Percentiles rank a stretch among this genome's conserved stretches.
Evolutionary conservation across 2,797 vertebrate species (phyloP).

Genomic region (Pelodytes ibericus): DNA sequence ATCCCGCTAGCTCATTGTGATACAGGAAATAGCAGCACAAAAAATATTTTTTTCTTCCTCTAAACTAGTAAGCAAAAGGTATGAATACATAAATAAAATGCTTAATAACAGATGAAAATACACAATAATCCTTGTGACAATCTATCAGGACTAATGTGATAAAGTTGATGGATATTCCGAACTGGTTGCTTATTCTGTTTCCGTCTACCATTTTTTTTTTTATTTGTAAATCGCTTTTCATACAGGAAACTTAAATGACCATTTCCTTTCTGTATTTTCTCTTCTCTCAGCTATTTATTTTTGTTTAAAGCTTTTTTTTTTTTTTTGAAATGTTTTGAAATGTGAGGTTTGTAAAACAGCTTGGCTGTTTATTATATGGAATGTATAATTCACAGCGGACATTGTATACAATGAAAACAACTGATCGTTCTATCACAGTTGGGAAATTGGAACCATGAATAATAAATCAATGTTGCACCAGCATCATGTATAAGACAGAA

Average conservation of each 20-base stretch:
- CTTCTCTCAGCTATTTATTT: background rate
- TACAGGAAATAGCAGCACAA: too few species aligned
- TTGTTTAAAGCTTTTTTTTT: background rate
- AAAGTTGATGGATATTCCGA: too few species aligned
- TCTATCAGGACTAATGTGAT: too few species aligned
- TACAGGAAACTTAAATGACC: background rate
- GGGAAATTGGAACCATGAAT: background rate
- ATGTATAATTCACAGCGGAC: background rate
- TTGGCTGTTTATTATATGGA: background rate
- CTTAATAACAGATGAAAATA: too few species aligned
- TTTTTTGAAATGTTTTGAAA: slow-evolving; percentile 14
- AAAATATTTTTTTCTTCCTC: too few species aligned
- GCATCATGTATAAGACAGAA: too few species aligned
- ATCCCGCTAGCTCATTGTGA: too few species aligned
- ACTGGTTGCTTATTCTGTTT: background rate
- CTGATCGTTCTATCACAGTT: background rate
- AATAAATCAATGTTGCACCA: background rate
- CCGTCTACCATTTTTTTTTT: background rate
- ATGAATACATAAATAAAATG: too few species aligned
- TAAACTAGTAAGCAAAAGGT: too few species aligned
- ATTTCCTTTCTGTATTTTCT: slow-evolving; percentile 1
- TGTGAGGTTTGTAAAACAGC: background rate
- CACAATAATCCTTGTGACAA: too few species aligned
- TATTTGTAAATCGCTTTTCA: background rate
- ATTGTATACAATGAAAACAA: background rate